phyloP scores from a whole-genome alignment of 1,140 invertebrate species.

The Megalonaias nervosa region DNA sequence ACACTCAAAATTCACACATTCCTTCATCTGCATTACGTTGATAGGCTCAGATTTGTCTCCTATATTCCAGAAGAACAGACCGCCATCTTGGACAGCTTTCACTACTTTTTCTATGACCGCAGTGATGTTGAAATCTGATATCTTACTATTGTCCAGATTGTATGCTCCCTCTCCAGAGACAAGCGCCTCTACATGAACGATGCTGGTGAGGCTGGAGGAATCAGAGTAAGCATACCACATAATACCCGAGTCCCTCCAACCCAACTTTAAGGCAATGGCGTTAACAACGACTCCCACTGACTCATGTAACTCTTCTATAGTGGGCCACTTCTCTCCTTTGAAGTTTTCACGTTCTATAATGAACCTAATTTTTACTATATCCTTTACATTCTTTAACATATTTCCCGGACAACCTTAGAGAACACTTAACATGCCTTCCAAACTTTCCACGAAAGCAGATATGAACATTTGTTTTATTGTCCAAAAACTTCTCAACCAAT shows the following conservation, averaged over 20 bases:
- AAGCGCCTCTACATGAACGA: not conserved
- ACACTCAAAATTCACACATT: too few species aligned
- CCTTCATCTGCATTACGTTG: too few species aligned
- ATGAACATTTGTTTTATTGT: constrained; percentile 7
- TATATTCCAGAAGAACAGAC: too few species aligned
- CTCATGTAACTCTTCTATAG: too few species aligned
- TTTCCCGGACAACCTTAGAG: not conserved
- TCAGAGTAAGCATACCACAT: not conserved
- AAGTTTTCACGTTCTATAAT: not conserved
- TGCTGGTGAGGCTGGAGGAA: too few species aligned
- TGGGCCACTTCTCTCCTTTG: not conserved
- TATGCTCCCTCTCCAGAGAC: not conserved
- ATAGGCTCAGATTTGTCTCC: too few species aligned
- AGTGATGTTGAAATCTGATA: not conserved
- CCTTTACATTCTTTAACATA: not conserved
- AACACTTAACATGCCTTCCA: not conserved
- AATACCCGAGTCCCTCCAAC: not conserved
- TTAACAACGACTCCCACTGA: not conserved
- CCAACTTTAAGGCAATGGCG: not conserved
- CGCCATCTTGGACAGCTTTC: too few species aligned
- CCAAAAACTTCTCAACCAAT: constrained; percentile 6
- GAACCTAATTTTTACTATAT: not conserved
- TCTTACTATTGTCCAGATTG: not conserved
- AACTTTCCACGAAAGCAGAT: not conserved
- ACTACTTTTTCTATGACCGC: not conserved